These are phyloP conservation scores for Cyprinodon variegatus DNA, from an alignment of 2,113 vertebrate species.

Conservation along the genomic window DNA sequence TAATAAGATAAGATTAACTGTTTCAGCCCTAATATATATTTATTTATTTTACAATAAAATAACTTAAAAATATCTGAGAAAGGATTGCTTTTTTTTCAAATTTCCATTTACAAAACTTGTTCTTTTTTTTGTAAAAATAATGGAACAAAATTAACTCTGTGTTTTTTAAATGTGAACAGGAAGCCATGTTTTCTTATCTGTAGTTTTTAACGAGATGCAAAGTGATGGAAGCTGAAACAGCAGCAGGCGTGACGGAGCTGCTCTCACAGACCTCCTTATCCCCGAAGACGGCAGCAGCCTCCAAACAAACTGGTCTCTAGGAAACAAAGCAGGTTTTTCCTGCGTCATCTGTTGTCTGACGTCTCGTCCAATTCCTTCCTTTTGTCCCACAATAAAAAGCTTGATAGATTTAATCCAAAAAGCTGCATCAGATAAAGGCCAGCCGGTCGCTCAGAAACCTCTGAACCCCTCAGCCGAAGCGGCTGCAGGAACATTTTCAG, in stretches of 20 bases:
- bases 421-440: neutral
- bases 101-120: no score
- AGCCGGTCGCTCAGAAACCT: neutral
- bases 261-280: constrained; percentile 4
- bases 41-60: no score
- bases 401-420: neutral
- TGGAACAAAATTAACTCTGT: no score
- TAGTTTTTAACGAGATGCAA: neutral
- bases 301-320: constrained; percentile 58
- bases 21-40: no score
- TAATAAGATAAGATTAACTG: no score
- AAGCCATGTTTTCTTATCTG: no score
- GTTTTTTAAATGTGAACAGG: no score
- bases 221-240: constrained; percentile 6
- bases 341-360: constrained; percentile 34
- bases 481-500: no score
- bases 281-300: constrained; percentile 19
- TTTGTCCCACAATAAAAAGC: neutral
- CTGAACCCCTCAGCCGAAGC: no score
- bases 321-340: constrained; percentile 47
- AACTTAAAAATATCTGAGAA: no score
- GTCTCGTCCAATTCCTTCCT: neutral
- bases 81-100: no score
- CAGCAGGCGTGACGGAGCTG: neutral
- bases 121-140: no score